Percentiles rank a stretch among this genome's conserved stretches.
Conservation (phyloP, 2,888 invertebrate species). For the Pammene fasciana region DNA sequence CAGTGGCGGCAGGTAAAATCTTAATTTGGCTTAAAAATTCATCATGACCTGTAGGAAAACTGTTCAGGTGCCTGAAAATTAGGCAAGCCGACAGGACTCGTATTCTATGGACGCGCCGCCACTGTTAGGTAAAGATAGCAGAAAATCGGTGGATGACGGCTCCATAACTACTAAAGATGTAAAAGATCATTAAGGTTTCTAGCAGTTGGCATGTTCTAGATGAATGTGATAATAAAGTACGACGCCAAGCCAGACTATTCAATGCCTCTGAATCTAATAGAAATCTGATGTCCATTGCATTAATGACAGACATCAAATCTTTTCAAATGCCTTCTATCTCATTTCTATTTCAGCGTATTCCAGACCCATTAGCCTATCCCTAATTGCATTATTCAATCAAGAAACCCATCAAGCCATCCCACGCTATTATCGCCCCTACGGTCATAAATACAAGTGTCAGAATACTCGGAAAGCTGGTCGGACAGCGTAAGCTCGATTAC, state of each 20-base stretch:
- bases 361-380: constrained; percentile 6
- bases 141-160: no score
- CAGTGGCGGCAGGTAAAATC: no score
- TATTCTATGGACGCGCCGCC: no score
- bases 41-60: no score
- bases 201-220: no score
- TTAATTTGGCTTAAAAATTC: no score
- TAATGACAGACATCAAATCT: neutral
- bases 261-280: neutral
- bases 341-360: constrained; percentile 24
- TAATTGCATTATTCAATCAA: constrained; percentile 26
- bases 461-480: constrained; percentile 44
- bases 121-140: no score
- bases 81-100: no score
- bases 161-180: no score
- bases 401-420: constrained; percentile 3
- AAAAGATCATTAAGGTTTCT: no score
- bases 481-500: constrained; percentile 57
- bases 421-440: constrained; percentile 45
- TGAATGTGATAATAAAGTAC: no score
- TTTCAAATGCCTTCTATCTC: constrained; percentile 2
- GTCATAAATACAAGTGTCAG: constrained; percentile 41
- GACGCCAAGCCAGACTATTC: neutral
- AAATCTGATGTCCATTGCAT: constrained; percentile 3
- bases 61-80: no score